Evolutionary conservation across 1,140 invertebrate genomes (phyloP).

Genomic region (Batillaria attramentaria): DNA sequence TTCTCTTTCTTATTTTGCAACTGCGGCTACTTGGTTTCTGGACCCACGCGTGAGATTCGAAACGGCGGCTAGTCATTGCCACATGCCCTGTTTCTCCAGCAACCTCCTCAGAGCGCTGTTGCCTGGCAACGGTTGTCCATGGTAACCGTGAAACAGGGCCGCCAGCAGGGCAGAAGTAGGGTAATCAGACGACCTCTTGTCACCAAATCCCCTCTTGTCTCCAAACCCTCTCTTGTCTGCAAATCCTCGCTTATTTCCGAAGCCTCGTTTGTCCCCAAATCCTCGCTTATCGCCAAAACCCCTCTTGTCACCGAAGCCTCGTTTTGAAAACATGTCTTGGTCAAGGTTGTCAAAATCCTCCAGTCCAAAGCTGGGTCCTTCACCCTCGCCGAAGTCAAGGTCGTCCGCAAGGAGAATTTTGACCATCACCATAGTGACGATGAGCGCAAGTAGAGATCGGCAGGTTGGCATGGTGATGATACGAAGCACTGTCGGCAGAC

Average conservation of each 20-base stretch:
- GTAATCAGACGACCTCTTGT: slow-evolving; percentile 29
- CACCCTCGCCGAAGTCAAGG: slow-evolving; percentile 17
- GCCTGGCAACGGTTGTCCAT: slow-evolving; percentile 19
- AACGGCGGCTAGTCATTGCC: slow-evolving; percentile 31
- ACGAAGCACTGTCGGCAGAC: neutral
- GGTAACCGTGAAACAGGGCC: slow-evolving; percentile 20
- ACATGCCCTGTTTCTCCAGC: slow-evolving; percentile 34
- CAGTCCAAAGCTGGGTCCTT: neutral
- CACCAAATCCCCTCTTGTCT: slow-evolving; percentile 43
- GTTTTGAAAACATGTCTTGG: slow-evolving; percentile 17
- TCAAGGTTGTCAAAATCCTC: slow-evolving; percentile 17
- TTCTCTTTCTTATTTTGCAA: too few relatives aligned
- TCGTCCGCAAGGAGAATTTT: slow-evolving; percentile 26
- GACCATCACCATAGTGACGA: slow-evolving; percentile 19
- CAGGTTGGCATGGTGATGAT: slow-evolving; percentile 15
- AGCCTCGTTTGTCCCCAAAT: slow-evolving; percentile 45
- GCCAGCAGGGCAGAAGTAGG: slow-evolving; percentile 4
- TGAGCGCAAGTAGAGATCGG: slow-evolving; percentile 5
- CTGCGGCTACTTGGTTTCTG: too few relatives aligned
- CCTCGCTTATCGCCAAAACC: slow-evolving; percentile 46
- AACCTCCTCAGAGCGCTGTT: slow-evolving; percentile 32
- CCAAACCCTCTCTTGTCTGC: slow-evolving; percentile 49
- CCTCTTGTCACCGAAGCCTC: slow-evolving; percentile 45
- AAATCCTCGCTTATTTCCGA: slow-evolving; percentile 46
- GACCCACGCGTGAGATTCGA: too few relatives aligned